These are phyloP conservation scores for Microplitis demolitor DNA, from an alignment of 1,140 invertebrate genomes.

Conservation along the genomic window DNA sequence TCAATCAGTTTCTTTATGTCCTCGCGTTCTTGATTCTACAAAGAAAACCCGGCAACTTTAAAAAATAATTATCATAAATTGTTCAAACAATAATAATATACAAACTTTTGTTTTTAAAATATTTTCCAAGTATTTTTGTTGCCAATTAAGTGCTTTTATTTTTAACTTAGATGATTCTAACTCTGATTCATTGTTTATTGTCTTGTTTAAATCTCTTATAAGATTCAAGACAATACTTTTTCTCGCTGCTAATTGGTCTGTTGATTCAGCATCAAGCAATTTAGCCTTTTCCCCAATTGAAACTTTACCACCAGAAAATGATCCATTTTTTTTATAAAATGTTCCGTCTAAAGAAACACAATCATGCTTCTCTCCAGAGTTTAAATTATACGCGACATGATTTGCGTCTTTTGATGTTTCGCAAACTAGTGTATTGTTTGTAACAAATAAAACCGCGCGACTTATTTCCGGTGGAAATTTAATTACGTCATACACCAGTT, in stretches of 20 bases:
- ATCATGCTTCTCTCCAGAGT: slow-evolving; percentile 74
- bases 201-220: not conserved
- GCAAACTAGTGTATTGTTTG: slow-evolving; percentile 94
- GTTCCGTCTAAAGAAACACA: slow-evolving; percentile 95
- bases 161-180: too few species aligned
- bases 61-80: too few species aligned
- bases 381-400: slow-evolving; percentile 91
- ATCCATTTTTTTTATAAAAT: slow-evolving; percentile 94
- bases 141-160: too few species aligned
- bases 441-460: slow-evolving; percentile 91
- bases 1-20: too few species aligned
- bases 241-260: not conserved
- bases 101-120: too few species aligned
- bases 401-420: slow-evolving; percentile 95
- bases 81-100: too few species aligned
- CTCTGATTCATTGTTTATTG: too few species aligned
- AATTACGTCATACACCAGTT: slow-evolving; percentile 92
- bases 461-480: slow-evolving; percentile 87
- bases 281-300: slow-evolving; percentile 91
- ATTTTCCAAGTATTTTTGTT: too few species aligned
- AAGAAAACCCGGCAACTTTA: too few species aligned
- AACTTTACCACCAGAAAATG: slow-evolving; percentile 92
- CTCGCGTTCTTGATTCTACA: too few species aligned
- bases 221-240: not conserved
- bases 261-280: slow-evolving; percentile 75